A percentile compares a stretch with the other conserved stretches of the same genome.
These are phyloP conservation scores for Gnathonemus echidnorhynchus DNA, from an alignment of 2,113 vertebrate species.

Conservation along the genomic window DNA sequence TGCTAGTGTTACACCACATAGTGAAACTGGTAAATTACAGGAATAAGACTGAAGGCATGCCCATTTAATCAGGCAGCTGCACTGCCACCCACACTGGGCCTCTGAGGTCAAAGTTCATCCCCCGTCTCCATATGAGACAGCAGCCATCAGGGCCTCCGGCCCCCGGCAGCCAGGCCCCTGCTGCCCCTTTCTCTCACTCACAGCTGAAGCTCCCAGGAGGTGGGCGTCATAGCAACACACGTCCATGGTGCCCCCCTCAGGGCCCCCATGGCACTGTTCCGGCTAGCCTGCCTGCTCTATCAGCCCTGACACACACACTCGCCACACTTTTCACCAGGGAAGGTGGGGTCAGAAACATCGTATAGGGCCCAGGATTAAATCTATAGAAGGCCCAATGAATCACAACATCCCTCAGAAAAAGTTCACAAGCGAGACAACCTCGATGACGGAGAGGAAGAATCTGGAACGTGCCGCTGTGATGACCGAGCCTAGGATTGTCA, in stretches of 20 bases:
- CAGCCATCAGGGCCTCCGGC: neutral
- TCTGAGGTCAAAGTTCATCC: neutral
- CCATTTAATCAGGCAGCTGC: neutral
- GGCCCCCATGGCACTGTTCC: neutral
- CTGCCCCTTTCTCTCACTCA: neutral
- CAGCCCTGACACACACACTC: slow-evolving; percentile 54
- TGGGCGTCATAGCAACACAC: neutral
- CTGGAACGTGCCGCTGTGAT: neutral
- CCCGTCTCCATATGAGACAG: neutral
- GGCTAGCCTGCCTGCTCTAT: slow-evolving; percentile 33
- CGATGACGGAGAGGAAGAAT: neutral
- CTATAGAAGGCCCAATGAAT: neutral
- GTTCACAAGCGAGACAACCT: neutral
- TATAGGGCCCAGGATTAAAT: neutral
- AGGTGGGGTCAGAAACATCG: neutral
- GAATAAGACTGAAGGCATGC: neutral
- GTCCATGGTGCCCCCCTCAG: neutral
- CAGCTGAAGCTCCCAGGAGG: neutral
- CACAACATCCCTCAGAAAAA: neutral
- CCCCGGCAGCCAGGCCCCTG: neutral
- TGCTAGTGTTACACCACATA: neutral
- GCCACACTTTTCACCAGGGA: neutral
- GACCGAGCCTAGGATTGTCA: neutral
- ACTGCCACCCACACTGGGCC: neutral
- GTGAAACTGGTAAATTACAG: neutral